Evolutionary conservation across 2,888 invertebrate genomes (phyloP).

Genomic region (Ennomos quercinarius): DNA sequence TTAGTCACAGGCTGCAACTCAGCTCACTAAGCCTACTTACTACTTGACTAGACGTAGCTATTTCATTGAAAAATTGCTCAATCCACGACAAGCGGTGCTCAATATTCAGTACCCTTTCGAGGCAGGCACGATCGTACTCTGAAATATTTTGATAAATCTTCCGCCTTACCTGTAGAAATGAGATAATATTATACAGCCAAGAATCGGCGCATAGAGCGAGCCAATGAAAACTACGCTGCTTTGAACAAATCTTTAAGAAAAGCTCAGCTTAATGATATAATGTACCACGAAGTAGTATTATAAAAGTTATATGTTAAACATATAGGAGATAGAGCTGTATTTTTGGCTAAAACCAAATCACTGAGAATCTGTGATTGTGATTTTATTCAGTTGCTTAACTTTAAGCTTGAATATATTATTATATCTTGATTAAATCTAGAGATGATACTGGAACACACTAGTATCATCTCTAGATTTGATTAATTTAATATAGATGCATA

Average conservation of each 20-base stretch:
- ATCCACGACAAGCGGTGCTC: slow-evolving; percentile 2
- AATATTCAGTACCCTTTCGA: slow-evolving; percentile 10
- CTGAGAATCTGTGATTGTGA: no score
- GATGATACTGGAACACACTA: no score
- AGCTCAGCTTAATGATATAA: background rate
- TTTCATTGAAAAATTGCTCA: slow-evolving; percentile 17
- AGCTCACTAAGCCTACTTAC: background rate
- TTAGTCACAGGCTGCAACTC: no score
- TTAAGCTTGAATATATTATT: no score
- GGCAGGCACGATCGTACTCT: background rate
- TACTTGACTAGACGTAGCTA: background rate
- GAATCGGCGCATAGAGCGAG: background rate
- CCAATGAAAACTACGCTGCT: background rate
- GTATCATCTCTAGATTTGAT: no score
- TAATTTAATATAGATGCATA: no score
- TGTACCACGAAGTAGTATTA: no score
- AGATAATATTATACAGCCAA: slow-evolving; percentile 5
- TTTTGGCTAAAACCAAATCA: no score
- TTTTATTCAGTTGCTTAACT: no score
- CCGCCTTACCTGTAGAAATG: slow-evolving; percentile 13
- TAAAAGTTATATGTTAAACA: no score
- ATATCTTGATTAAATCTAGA: no score
- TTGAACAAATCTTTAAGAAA: background rate
- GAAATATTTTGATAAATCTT: slow-evolving; percentile 24
- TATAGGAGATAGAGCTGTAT: no score